Percentiles rank a stretch among this genome's conserved stretches.
Evolutionary conservation across 2,888 invertebrate species (phyloP).

Genomic region (Orthosia incerta): DNA sequence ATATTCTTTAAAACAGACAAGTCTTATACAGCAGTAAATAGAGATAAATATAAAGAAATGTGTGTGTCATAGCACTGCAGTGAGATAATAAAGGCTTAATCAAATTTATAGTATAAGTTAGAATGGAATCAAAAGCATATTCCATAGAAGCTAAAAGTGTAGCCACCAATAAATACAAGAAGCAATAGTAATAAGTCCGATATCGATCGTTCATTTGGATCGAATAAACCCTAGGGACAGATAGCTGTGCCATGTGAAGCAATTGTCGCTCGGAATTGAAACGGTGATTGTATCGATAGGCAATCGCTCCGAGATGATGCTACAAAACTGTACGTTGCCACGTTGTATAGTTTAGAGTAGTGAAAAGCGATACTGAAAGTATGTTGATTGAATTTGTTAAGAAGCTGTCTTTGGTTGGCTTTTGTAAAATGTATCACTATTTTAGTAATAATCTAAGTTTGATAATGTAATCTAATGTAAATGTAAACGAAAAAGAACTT

Average conservation of each 20-base stretch:
- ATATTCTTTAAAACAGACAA: no score
- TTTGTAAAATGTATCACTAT: background rate
- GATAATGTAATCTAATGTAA: no score
- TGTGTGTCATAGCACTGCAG: background rate
- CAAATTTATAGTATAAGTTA: background rate
- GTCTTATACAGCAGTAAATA: background rate
- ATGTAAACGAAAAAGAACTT: no score
- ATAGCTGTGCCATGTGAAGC: constrained; percentile 42
- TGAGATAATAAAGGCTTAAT: background rate
- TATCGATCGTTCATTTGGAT: constrained; percentile 43
- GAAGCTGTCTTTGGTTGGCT: background rate
- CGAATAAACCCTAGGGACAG: constrained; percentile 36
- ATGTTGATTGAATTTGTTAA: constrained; percentile 28
- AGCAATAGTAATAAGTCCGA: constrained; percentile 15
- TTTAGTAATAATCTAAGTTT: background rate
- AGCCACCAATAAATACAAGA: background rate
- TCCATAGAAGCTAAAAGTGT: background rate
- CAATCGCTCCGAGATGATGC: constrained; percentile 44
- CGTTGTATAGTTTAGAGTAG: constrained; percentile 23
- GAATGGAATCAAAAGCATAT: background rate
- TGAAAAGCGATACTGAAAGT: constrained; percentile 21
- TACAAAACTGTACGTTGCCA: constrained; percentile 43
- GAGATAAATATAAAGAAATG: background rate
- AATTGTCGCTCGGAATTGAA: constrained; percentile 62
- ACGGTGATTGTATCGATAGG: constrained; percentile 54